Percentiles rank a stretch among this genome's conserved stretches.
Conservation (phyloP, 1,140 invertebrate species). For the Drosophila micromelanica region DNA sequence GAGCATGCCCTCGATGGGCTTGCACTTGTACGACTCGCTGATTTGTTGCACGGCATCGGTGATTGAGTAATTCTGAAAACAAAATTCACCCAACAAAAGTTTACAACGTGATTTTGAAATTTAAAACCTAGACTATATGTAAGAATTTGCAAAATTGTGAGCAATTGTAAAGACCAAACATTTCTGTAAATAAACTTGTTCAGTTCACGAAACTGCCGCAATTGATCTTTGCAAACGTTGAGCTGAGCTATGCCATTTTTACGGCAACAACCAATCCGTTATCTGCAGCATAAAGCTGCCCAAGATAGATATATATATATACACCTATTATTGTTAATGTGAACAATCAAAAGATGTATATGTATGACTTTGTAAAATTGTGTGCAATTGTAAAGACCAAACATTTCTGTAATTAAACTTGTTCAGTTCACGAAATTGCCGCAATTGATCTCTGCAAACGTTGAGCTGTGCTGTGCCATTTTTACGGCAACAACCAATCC, state of each 20-base stretch:
- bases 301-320: slow-evolving; percentile 1
- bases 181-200: slow-evolving; percentile 62
- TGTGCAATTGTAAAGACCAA: slow-evolving; percentile 75
- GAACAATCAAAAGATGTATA: slow-evolving; percentile 16
- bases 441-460: slow-evolving; percentile 51
- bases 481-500: slow-evolving; percentile 54
- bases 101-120: not conserved
- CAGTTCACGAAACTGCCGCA: slow-evolving; percentile 74
- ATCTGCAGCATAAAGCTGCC: slow-evolving; percentile 27
- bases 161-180: slow-evolving; percentile 77
- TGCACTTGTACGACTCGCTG: slow-evolving; percentile 96
- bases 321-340: not conserved
- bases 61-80: slow-evolving; percentile 93
- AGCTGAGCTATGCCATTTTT: slow-evolving; percentile 45
- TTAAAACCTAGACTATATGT: not conserved
- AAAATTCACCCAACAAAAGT: not conserved
- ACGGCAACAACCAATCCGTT: slow-evolving; percentile 61
- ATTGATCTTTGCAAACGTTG: slow-evolving; percentile 53
- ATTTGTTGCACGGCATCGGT: slow-evolving; percentile 97
- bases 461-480: slow-evolving; percentile 53
- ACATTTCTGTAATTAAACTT: slow-evolving; percentile 64
- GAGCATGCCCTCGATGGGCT: slow-evolving; percentile 99
- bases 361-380: slow-evolving; percentile 27
- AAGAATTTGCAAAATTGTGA: slow-evolving; percentile 40
- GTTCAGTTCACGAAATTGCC: slow-evolving; percentile 76